A percentile compares a stretch with the other conserved stretches of the same genome.
phyloP scores from a whole-genome alignment of 92 coral and sea anemone species.

The Ricordea florida region DNA sequence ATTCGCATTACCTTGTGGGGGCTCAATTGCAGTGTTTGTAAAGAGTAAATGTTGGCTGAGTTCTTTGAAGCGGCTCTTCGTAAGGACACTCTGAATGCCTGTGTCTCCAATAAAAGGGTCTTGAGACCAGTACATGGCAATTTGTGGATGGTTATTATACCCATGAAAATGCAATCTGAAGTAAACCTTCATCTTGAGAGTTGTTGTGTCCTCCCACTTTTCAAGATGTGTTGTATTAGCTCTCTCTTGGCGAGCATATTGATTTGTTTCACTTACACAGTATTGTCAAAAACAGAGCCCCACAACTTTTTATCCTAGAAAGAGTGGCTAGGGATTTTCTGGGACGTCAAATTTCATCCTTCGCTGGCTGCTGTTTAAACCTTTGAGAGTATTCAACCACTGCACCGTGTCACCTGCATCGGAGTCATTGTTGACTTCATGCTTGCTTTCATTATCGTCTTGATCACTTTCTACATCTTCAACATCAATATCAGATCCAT shows the following conservation, averaged over 20 bases:
- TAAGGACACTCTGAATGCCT: slow-evolving; percentile 24
- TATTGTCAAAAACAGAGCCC: background rate
- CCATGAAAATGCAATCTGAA: slow-evolving; percentile 35
- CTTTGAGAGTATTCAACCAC: background rate
- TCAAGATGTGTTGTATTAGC: background rate
- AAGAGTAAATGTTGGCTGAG: slow-evolving; percentile 20
- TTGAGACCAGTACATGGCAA: slow-evolving; percentile 51
- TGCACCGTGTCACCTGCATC: background rate
- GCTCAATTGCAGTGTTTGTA: background rate
- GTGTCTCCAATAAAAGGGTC: slow-evolving; percentile 34
- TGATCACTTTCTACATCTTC: background rate
- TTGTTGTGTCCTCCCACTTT: slow-evolving; percentile 14
- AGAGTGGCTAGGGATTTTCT: too few relatives aligned
- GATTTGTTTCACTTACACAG: slow-evolving; percentile 6
- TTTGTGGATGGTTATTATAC: slow-evolving; percentile 34
- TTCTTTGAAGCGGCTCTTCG: slow-evolving; percentile 22
- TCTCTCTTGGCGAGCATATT: slow-evolving; percentile 2
- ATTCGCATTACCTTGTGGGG: slow-evolving; percentile 2
- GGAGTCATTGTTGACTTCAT: background rate
- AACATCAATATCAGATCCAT: background rate
- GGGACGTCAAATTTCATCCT: slow-evolving; percentile 2
- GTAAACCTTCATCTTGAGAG: slow-evolving; percentile 7
- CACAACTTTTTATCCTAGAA: background rate
- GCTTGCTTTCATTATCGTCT: background rate
- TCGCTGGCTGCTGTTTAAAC: background rate